Percentiles rank a stretch among this genome's conserved stretches.
These are phyloP conservation scores for Cryptus viduatorius DNA, from an alignment of 2,888 invertebrate species.

Conservation along the genomic window DNA sequence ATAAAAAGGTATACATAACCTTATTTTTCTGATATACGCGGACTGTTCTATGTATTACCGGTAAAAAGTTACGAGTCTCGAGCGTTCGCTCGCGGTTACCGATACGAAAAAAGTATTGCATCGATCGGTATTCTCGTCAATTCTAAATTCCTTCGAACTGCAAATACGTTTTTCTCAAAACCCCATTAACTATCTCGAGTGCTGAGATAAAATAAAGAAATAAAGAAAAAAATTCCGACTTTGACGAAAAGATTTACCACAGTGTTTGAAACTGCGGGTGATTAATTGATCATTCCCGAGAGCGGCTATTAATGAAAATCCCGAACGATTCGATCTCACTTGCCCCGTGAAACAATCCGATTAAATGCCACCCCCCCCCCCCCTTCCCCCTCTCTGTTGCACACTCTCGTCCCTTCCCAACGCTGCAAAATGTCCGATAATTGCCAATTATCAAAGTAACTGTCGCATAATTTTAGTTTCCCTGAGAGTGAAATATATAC, in stretches of 20 bases:
- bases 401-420: neutral
- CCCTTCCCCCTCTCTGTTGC: neutral
- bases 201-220: neutral
- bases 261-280: neutral
- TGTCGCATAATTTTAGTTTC: constrained; percentile 5
- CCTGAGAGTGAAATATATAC: constrained; percentile 7
- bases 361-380: neutral
- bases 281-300: neutral
- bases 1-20: neutral
- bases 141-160: neutral
- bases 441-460: constrained; percentile 27
- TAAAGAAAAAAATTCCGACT: neutral
- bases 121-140: neutral
- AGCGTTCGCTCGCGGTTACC: neutral
- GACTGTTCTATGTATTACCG: neutral
- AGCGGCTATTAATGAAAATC: constrained; percentile 18
- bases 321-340: neutral
- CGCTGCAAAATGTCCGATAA: constrained; percentile 38
- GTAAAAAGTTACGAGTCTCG: neutral
- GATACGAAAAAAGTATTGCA: neutral
- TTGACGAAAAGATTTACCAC: neutral
- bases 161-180: neutral
- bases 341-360: constrained; percentile 6
- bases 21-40: neutral
- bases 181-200: too few relatives aligned